Conservation (phyloP, 2,797 vertebrate species). For the Dermochelys coriacea region DNA sequence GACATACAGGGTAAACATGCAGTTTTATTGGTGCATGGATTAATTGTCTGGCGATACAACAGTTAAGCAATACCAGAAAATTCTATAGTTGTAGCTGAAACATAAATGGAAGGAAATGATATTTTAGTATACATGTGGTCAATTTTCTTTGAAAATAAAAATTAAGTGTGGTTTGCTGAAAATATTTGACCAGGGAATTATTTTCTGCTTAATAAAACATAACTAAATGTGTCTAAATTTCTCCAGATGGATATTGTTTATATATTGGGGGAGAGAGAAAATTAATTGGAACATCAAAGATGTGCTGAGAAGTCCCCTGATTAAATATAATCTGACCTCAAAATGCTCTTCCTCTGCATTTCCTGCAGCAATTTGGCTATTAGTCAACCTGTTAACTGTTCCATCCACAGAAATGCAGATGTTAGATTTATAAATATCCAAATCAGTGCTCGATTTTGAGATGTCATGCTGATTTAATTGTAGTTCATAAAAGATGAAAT, state of each 20-base stretch:
- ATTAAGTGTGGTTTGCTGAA: constrained; percentile 47
- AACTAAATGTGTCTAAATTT: constrained; percentile 19
- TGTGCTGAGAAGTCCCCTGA: constrained; percentile 56
- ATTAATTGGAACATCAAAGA: constrained; percentile 56
- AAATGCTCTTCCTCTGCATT: constrained; percentile 57
- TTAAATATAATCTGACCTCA: constrained; percentile 54
- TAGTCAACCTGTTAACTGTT: constrained; percentile 30
- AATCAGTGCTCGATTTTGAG: constrained; percentile 26
- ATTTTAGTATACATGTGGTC: constrained; percentile 7
- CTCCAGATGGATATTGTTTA: constrained; percentile 64
- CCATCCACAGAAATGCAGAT: constrained; percentile 51
- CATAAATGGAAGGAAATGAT: not conserved
- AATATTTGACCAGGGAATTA: constrained; percentile 41
- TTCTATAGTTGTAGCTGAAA: constrained; percentile 2
- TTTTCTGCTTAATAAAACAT: constrained; percentile 62
- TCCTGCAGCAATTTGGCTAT: constrained; percentile 56
- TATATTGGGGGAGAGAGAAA: constrained; percentile 39
- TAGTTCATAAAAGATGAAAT: constrained; percentile 9
- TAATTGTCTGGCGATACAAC: constrained; percentile 26
- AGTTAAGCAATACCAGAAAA: constrained; percentile 26
- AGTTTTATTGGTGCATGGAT: constrained; percentile 52
- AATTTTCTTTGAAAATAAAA: not conserved
- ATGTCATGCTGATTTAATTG: constrained; percentile 18
- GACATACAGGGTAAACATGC: constrained; percentile 61
- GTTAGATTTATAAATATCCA: constrained; percentile 65